Evolutionary conservation across 2,888 invertebrate species (phyloP), one percentile per base, ranked within the genome.

Genomic region (Cephus runcator): DNA sequence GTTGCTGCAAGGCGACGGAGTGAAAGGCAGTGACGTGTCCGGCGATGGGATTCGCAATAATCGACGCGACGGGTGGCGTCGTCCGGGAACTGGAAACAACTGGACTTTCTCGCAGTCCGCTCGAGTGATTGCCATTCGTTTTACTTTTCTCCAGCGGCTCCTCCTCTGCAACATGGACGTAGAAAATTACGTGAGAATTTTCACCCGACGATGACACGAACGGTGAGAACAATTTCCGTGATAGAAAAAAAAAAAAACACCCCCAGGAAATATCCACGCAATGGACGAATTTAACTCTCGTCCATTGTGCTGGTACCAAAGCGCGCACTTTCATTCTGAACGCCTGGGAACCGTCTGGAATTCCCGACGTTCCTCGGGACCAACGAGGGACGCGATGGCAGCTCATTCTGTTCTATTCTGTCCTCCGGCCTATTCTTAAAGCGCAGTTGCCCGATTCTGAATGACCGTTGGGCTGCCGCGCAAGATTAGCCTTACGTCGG

Each of bases 1-100:
- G 84, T 75, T 79, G 85, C 79, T 86, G 87, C 76, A 88, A 88
- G 15, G 88, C 79, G 40, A 85, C 78, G 36, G 83, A 80, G 81
- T 89, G 89, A 81, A 88, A 85, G 77, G 86, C 81, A 75, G 85
- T 87, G 79, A 88, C 83, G 79, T 89, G 89, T 78, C 83, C 83
- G 69, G 80, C 77, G n/a, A 80, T 76, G 73, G 86, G 83, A 79
- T 86, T 88, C 88, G 91, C 92, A 87, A 92, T 92, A 90, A 92
- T 86, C 78, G 90, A 84, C 23, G 40, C 40, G 69, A 76, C 76
- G 76, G 89, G 86, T 81, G 89, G 89, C 81, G 90, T 84, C 83
- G 85, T 87, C 77, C 90, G 84, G 68, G 86, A 81, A 82, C 83
- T 88, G 79, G 89, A 83, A 84, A 88, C 88, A 82, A 88, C 88